Conservation (phyloP, 2,888 invertebrate species). For the Encarsia formosa region DNA sequence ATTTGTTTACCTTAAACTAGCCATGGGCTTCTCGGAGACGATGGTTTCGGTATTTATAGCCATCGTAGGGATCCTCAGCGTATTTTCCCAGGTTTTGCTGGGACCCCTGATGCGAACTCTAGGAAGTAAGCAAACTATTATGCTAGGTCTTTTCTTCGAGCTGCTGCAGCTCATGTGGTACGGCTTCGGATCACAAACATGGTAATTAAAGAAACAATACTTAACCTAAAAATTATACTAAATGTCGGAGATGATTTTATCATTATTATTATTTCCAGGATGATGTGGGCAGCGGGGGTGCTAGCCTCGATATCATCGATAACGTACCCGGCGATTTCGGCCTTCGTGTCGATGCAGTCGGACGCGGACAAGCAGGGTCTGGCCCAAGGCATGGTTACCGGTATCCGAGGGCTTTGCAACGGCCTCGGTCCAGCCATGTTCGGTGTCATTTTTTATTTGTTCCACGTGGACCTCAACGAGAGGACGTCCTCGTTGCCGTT, state of each 20-base stretch:
- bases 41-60: constrained; percentile 98
- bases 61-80: constrained; percentile 91
- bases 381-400: constrained; percentile 97
- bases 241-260: too few species aligned
- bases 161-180: constrained; percentile 97
- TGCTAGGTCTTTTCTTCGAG: constrained; percentile 94
- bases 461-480: constrained; percentile 94
- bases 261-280: too few species aligned
- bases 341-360: constrained; percentile 96
- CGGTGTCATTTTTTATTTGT: constrained; percentile 96
- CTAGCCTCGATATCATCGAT: constrained; percentile 93
- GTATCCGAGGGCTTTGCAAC: constrained; percentile 96
- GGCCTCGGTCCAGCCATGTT: constrained; percentile 98
- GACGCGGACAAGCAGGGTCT: constrained; percentile 96
- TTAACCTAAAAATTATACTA: too few species aligned
- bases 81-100: constrained; percentile 86
- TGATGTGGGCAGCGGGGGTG: constrained; percentile 99
- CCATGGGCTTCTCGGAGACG: constrained; percentile 91
- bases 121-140: constrained; percentile 95
- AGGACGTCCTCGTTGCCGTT: constrained; percentile 50
- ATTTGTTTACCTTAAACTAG: constrained; percentile 96
- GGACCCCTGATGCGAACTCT: constrained; percentile 65
- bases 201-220: too few species aligned
- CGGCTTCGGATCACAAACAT: constrained; percentile 91
- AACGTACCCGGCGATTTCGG: constrained; percentile 98